A percentile compares a stretch with the other conserved stretches of the same genome.
Conservation (phyloP, 2,113 vertebrate species). For the Panthera tigris region DNA sequence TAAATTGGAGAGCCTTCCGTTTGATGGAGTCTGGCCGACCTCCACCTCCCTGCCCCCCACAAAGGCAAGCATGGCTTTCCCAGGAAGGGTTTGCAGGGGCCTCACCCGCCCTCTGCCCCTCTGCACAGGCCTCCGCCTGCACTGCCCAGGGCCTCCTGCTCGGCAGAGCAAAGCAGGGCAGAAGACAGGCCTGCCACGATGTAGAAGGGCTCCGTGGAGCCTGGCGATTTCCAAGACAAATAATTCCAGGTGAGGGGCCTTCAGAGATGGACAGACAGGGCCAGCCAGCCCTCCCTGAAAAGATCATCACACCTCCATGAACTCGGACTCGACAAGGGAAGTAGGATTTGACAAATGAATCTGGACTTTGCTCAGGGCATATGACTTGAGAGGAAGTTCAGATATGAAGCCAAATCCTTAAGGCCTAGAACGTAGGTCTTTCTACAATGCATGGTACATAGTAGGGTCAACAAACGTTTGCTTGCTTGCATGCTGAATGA, state of each 20-base stretch:
- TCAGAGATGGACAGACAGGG: background rate
- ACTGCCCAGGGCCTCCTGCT: background rate
- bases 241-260: background rate
- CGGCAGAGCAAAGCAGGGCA: background rate
- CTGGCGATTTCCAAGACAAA: background rate
- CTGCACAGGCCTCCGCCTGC: background rate
- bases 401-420: background rate
- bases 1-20: constrained; percentile 65
- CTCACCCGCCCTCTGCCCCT: background rate
- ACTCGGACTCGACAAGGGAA: background rate
- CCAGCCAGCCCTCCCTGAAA: background rate
- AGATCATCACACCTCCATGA: background rate
- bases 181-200: background rate
- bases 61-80: background rate
- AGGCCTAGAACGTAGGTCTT: background rate
- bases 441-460: background rate
- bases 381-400: background rate
- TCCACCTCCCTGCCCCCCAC: background rate
- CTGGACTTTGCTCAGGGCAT: background rate
- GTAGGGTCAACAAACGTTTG: background rate
- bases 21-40: constrained; percentile 29
- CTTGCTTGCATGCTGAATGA: background rate
- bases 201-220: background rate
- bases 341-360: background rate
- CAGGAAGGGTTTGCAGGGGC: background rate